Percentiles rank a stretch among this genome's conserved stretches.
These are phyloP conservation scores for Melipona quadrifasciata DNA, from an alignment of 1,140 invertebrate species.

Conservation along the genomic window DNA sequence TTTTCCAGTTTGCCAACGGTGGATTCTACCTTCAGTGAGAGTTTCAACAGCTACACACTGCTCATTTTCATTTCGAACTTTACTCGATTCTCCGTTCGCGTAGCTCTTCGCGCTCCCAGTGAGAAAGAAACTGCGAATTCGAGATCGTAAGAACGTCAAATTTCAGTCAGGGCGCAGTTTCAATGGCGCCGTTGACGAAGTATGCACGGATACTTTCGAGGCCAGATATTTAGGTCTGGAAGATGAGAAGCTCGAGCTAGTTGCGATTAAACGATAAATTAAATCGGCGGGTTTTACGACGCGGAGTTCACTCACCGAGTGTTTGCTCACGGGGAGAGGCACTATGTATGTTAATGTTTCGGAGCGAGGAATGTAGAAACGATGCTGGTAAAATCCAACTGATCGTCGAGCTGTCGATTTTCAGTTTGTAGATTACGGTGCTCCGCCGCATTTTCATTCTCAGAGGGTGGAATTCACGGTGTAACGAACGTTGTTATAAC, in stretches of 20 bases:
- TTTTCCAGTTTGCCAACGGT: conserved; percentile 4
- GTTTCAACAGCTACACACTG: not conserved
- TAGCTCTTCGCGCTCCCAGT: too few relatives aligned
- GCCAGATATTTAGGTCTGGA: not conserved
- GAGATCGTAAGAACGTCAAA: not conserved
- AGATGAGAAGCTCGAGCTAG: not conserved
- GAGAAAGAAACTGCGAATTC: not conserved
- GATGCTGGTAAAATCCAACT: not conserved
- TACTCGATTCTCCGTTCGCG: not conserved
- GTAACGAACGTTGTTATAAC: not conserved
- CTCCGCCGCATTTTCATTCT: not conserved
- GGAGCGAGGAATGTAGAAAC: not conserved
- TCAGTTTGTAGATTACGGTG: not conserved
- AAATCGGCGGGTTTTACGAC: not conserved
- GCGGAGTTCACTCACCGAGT: too few relatives aligned
- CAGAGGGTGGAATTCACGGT: not conserved
- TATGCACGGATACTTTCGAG: not conserved
- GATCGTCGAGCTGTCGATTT: conserved; percentile 3
- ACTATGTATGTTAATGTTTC: conserved; percentile 1
- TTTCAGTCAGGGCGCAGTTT: not conserved
- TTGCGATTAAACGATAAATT: not conserved
- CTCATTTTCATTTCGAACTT: not conserved
- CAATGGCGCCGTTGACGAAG: not conserved
- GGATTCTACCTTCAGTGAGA: not conserved
- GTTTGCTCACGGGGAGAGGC: not conserved